Evolutionary conservation across 1,140 invertebrate species (phyloP), one percentile per base, ranked within the genome.

Genomic region (Ditylenchus dipsaci): DNA sequence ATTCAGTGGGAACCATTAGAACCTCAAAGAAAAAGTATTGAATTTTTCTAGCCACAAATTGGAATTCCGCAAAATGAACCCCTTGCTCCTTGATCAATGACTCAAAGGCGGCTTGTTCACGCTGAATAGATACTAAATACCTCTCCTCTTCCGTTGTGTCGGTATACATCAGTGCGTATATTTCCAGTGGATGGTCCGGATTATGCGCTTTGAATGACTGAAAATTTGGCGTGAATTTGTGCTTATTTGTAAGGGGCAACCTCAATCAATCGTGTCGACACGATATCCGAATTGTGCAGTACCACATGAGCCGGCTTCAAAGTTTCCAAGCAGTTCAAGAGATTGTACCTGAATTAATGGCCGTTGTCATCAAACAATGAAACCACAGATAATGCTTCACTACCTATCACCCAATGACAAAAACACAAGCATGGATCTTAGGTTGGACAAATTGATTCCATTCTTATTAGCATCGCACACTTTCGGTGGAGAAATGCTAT

Each of bases 1-100:
- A 81, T 47, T 76, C 79, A n/a, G 68, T 47, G n/a, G 80, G 70
- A 23, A 81, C 68, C 63, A 82, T 42, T n/a, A 81, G 71, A n/a
- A 68, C 68, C 80, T 82, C 42, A 71, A 79, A 3, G 1, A 5
- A 1, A 53, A 17, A 53, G n/a, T 11, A 11, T 38, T 38, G 3
- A 53, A 17, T 53, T 21, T 53, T 53, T 7, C 15, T 15, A 53
- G 49, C 3, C 15, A 53, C n/a, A 7, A 53, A 21, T 53, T 53
- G 15, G 8, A 61, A 7, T 8, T 26, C 30, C 27, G 59, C 1
- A 30, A 47, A 26, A 27, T 72, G 26, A 13, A 80, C 76, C 29
- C 57, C 73, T 59, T 78, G 77, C 43, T 78, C 78, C 29, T 60
- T 69, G 47, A 78, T 76, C n/a, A 78, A 57, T 17, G 38, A 67